A percentile compares a stretch with the other conserved stretches of the same genome.
Evolutionary conservation across 2,888 invertebrate species (phyloP).

Genomic region (Stomorhina lunata): DNA sequence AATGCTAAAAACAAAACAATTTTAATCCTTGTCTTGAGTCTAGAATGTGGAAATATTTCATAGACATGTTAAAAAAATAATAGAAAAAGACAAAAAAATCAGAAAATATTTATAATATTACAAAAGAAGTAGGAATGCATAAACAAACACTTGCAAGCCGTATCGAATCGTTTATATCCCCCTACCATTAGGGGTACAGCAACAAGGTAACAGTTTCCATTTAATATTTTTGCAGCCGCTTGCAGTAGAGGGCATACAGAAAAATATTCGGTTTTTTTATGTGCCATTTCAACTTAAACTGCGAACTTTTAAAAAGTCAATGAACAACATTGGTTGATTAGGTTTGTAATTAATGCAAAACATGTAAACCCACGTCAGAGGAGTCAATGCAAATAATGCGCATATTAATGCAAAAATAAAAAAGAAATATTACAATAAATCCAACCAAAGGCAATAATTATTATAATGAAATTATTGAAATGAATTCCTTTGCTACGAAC

Average conservation of each 20-base stretch:
- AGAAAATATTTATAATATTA: constrained; percentile 42
- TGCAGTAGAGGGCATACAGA: too few species aligned
- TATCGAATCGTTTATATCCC: neutral
- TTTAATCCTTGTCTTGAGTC: constrained; percentile 20
- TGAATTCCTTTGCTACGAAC: neutral
- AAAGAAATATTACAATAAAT: neutral
- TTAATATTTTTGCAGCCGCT: too few species aligned
- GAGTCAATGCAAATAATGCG: constrained; percentile 19
- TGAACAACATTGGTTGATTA: constrained; percentile 55
- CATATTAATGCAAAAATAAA: neutral
- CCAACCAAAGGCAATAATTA: neutral
- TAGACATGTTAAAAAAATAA: neutral
- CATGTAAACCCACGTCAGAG: constrained; percentile 58
- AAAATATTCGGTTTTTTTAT: too few species aligned
- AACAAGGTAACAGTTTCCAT: neutral
- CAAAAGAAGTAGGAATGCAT: neutral
- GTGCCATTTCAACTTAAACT: constrained; percentile 29
- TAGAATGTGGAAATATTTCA: constrained; percentile 9
- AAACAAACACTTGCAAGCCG: neutral
- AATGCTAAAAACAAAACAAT: neutral
- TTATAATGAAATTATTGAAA: constrained; percentile 24
- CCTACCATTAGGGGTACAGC: neutral
- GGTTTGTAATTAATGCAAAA: constrained; percentile 63
- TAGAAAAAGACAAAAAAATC: neutral
- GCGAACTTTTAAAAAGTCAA: constrained; percentile 45